Evolutionary conservation across 1,140 invertebrate species (phyloP).

Genomic region (Sitophilus oryzae): DNA sequence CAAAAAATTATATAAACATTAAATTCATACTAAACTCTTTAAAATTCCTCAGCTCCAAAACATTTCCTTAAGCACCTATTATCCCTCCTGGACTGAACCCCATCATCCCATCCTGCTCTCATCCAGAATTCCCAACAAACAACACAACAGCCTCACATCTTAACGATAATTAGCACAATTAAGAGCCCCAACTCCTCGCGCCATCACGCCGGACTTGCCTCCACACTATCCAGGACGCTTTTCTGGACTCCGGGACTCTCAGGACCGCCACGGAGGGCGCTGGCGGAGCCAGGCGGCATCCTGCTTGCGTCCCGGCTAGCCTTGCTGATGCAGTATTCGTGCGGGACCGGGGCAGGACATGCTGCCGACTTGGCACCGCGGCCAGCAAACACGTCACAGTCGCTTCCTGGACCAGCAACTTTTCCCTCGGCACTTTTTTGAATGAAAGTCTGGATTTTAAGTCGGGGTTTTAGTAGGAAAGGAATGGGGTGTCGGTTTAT

Average conservation of each 20-base stretch:
- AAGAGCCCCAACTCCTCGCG: not conserved
- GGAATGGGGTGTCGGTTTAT: too few species aligned
- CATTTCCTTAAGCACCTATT: too few species aligned
- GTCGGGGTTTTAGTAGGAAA: too few species aligned
- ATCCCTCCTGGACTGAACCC: too few species aligned
- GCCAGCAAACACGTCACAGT: not conserved
- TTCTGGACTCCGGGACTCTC: slow-evolving; percentile 7
- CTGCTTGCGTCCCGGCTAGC: slow-evolving; percentile 24
- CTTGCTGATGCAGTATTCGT: slow-evolving; percentile 28
- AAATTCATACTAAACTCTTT: too few species aligned
- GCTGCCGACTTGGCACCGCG: slow-evolving; percentile 16
- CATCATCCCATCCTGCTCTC: too few species aligned
- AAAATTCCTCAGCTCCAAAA: too few species aligned
- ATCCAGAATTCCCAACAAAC: too few species aligned
- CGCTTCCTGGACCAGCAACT: not conserved
- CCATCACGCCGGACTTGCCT: slow-evolving; percentile 2
- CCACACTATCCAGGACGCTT: slow-evolving; percentile 16
- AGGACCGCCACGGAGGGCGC: slow-evolving; percentile 16
- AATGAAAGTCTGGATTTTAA: too few species aligned
- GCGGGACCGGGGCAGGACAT: slow-evolving; percentile 10
- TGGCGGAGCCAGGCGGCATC: slow-evolving; percentile 19
- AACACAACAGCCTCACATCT: too few species aligned
- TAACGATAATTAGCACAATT: slow-evolving; percentile 11
- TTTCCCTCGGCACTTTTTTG: not conserved
- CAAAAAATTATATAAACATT: too few species aligned